Evolutionary conservation across 2,797 vertebrate species (phyloP), one percentile per base, ranked within the genome.

Genomic region (Acipenser transmontanus): DNA sequence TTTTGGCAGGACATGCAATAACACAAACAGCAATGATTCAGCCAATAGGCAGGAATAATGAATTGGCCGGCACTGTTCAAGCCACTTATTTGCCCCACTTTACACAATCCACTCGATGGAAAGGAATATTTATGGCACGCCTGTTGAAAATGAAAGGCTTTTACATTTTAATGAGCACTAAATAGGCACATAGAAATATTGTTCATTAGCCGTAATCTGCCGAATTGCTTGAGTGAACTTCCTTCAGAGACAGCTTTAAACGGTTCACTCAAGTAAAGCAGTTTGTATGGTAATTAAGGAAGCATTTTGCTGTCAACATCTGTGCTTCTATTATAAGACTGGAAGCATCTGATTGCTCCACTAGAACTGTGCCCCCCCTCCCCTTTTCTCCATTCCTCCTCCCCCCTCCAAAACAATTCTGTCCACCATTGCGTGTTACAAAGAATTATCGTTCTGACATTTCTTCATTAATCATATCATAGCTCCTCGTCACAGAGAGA

Each of bases 251-350:
- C 87, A 80, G 89, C 91, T 95, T 92, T 94, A 93, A 95, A 94
- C 83, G 88, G 92, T 90, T 93, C 93, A 91, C 92, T 97, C 93
- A 95, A 94, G 93, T 93, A 93, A 88, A 89, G 86, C 93, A 91
- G 93, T 97, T 96, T 95, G 93, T 92, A 95, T 95, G 94, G 91
- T 96, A 95, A 98, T 98, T 98, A 97, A 96, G 93, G 92, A 90
- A 92, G 88, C 89, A 87, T 93, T 94, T 91, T 79, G 83, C 91
- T 93, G 92, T 95, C 93, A 95, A 93, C 91, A 95, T 93, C 91
- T 89, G 91, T 90, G 89, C 88, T 84, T 83, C 88, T 92, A 90
- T 93, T 91, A 91, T 90, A 90, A 90, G 76, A 1, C 70, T 73
- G 74, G 81, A 86, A 85, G 86, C 80, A 82, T 82, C 84, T 81